Evolutionary conservation across 1,140 invertebrate species (phyloP), one percentile per base, ranked within the genome.

Genomic region (Planococcus citri): DNA sequence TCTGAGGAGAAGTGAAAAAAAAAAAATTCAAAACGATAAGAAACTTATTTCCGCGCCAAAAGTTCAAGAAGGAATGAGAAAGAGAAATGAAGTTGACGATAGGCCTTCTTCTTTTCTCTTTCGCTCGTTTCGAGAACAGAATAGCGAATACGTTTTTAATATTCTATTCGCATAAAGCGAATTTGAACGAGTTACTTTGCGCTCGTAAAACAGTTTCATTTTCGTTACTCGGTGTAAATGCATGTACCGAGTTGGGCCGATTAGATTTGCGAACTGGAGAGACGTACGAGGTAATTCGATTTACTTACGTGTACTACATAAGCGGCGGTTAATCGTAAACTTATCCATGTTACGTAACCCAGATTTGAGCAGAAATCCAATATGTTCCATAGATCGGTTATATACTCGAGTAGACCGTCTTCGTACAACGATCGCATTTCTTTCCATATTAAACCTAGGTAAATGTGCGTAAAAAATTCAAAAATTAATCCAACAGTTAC

Each of bases 341-440:
- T 84, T 68, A 97, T 87, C 87, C 95, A 97, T 25, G 91, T 86
- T 20, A 97, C 87, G 76, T 97, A 98, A 74, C 97, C 90, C 72
- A 87, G 84, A 78, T 97, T 96, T 20, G 92, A 95, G 73, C 96
- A 88, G 76, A 96, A 97, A 78, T 98, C 95, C 4, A 97, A 88
- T 73, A 97, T 92, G 77, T 98, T 98, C 95, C 95, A 98, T 70
- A 97, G 84, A 79, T 98, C 94, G 61, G 86, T 87, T 27, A 95
- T 81, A 76, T 97, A 98, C 58, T 95, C 91, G 29, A 88, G 77
- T 20, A 97, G 75, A 0, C 95, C 95, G 71, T 89, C 89, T 0
- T 86, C 82, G 88, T 93, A 97, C 17, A 97, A 79, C 25, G 92
- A 82, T 75, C 89, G 86, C 41, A 95, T 87, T 82, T 98, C 95